These are phyloP conservation scores for Hystrix cristata DNA, from an alignment of 2,113 vertebrate genomes.

Conservation along the genomic window DNA sequence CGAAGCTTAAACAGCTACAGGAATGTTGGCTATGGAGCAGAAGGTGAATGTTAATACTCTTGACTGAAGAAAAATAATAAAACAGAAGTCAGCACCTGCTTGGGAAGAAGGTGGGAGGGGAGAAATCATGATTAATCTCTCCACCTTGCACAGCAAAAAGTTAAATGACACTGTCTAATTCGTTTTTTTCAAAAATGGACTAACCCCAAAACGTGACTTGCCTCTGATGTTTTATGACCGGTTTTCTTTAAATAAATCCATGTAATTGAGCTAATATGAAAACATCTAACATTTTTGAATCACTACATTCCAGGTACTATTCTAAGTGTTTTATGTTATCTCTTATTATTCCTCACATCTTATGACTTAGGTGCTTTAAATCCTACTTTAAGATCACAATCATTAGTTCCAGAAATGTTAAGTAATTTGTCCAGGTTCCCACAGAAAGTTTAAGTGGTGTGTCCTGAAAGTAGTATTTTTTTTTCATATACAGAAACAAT, in stretches of 20 bases:
- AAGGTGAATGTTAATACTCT: background rate
- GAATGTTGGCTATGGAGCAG: background rate
- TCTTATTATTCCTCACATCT: background rate
- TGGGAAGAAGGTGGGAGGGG: background rate
- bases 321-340: background rate
- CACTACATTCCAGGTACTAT: background rate
- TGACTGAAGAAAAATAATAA: background rate
- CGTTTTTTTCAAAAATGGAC: background rate
- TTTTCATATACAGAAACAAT: background rate
- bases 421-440: background rate
- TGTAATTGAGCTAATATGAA: conserved; percentile 36
- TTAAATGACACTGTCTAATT: background rate
- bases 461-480: background rate
- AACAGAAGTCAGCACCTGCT: background rate
- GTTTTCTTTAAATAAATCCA: conserved; percentile 47
- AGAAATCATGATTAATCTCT: background rate
- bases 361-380: background rate
- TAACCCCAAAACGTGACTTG: background rate
- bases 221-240: background rate
- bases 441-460: background rate
- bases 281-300: conserved; percentile 36
- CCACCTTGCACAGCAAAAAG: background rate
- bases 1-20: background rate
- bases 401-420: background rate
- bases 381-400: conserved; percentile 3